Evolutionary conservation across 2,797 vertebrate genomes (phyloP).

Genomic region (Poeciliopsis paucimaculata): DNA sequence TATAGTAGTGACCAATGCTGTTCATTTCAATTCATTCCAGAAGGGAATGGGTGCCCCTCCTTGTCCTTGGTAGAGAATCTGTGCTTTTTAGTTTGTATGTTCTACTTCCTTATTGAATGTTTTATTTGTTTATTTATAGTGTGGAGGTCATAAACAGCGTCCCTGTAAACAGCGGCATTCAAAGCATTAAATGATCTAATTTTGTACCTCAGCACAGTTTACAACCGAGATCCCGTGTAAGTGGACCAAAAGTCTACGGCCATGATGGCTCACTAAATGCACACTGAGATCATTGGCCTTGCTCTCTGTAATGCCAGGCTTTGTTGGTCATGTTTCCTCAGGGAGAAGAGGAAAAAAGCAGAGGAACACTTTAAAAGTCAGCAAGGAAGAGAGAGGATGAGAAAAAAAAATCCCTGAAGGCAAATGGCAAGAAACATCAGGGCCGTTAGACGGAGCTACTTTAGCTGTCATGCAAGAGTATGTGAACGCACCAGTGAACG

Average conservation of each 20-base stretch:
- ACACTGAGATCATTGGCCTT: constrained; percentile 80
- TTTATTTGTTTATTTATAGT: neutral
- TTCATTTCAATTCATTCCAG: neutral
- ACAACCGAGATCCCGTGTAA: constrained; percentile 5
- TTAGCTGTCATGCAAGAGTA: constrained; percentile 80
- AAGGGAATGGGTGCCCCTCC: neutral
- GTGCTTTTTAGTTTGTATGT: neutral
- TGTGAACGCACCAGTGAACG: constrained; percentile 71
- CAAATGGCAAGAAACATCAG: constrained; percentile 81
- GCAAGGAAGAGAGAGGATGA: constrained; percentile 74
- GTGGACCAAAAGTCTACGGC: constrained; percentile 18
- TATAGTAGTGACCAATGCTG: neutral
- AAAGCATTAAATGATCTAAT: neutral
- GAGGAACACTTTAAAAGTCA: constrained; percentile 85
- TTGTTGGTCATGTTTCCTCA: constrained; percentile 81
- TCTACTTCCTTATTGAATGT: neutral
- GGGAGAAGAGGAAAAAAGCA: constrained; percentile 38
- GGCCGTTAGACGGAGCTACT: constrained; percentile 82
- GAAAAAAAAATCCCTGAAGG: constrained; percentile 80
- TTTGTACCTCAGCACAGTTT: neutral
- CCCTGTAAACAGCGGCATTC: neutral
- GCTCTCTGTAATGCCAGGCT: constrained; percentile 79
- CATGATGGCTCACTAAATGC: constrained; percentile 63
- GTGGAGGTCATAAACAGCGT: no score
- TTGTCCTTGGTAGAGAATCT: neutral